phyloP scores from a whole-genome alignment of 1,140 invertebrate genomes.

The Drosophila lacertosa region DNA sequence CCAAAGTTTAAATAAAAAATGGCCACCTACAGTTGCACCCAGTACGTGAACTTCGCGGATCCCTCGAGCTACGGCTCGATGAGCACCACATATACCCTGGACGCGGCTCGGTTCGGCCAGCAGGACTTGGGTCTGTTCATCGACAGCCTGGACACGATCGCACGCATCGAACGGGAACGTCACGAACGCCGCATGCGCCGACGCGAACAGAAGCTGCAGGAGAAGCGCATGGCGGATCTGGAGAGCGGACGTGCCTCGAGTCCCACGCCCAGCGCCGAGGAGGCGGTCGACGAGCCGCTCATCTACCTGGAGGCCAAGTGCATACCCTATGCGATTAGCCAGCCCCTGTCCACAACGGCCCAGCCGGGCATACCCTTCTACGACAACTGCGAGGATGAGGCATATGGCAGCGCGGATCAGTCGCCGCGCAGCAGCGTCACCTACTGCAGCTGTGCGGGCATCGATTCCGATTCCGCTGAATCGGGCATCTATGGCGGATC shows the following conservation, averaged over 20 bases:
- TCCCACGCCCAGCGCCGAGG: slow-evolving; percentile 60
- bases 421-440: slow-evolving; percentile 61
- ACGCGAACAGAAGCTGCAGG: slow-evolving; percentile 31
- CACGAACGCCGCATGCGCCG: slow-evolving; percentile 50
- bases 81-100: slow-evolving; percentile 46
- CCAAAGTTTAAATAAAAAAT: slow-evolving; percentile 21
- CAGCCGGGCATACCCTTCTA: slow-evolving; percentile 25
- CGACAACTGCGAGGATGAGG: slow-evolving; percentile 61
- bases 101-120: slow-evolving; percentile 51
- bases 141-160: slow-evolving; percentile 68
- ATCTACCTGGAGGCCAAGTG: slow-evolving; percentile 66
- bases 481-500: slow-evolving; percentile 58
- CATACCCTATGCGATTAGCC: slow-evolving; percentile 57
- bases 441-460: slow-evolving; percentile 54
- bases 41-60: slow-evolving; percentile 36
- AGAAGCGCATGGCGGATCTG: slow-evolving; percentile 41
- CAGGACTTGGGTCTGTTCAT: slow-evolving; percentile 61
- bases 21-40: slow-evolving; percentile 49
- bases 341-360: slow-evolving; percentile 1
- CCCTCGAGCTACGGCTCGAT: slow-evolving; percentile 1
- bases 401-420: slow-evolving; percentile 51
- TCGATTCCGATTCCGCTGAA: slow-evolving; percentile 55
- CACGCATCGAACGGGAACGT: slow-evolving; percentile 55
- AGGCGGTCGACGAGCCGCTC: slow-evolving; percentile 60
- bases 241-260: slow-evolving; percentile 38